Base-by-base conservation (phyloP, 2,888 invertebrate species). In the Drosophila monieri region DNA sequence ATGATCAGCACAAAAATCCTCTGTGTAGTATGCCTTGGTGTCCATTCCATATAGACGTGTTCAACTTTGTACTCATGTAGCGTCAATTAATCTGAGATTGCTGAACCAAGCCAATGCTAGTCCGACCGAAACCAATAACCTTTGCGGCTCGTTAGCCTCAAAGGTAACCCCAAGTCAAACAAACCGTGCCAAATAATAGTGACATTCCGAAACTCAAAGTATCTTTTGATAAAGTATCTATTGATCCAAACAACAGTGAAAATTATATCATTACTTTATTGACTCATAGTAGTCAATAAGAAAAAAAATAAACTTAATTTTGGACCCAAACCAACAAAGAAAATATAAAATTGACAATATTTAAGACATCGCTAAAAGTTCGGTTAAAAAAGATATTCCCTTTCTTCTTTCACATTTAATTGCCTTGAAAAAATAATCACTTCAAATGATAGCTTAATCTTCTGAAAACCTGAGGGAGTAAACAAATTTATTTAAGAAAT, bases 11-110 rank as follows among this genome's bases (percentile, higher is more conserved):
- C 39, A 41, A 41, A 6, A 10, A 18, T 41, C 8, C 9, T 12
- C 8, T 8, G 25, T 52, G 41, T 10, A 18, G 27, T 10, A 9
- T 30, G 44, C 27, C 39, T 18, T 18, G 39, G 30, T 35, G 46
- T n/a, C 35, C 35, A 55, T 47, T 37, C 25, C 10, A 5, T 21
- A 6, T 9, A n/a, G 30, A 56, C 60, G 57, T 61, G 60, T n/a
- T 15, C 37, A 23, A n/a, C 23, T 23, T 39, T 39, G 15, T 14
- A 47, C 37, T 21, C 56, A 21, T 15, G 46, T 56, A 15, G 46
- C 60, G 57, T 8, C 9, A 30, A 21, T 37, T 30, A 21, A 21
- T 37, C 37, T 35, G 27, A 55, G 55, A 14, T 27, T 27, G 18
- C 44, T 27, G 18, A 35, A 30, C 30, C 37, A 21, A 46, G 27